Conservation (phyloP, 2,888 invertebrate species). For the Netelia melanura region DNA sequence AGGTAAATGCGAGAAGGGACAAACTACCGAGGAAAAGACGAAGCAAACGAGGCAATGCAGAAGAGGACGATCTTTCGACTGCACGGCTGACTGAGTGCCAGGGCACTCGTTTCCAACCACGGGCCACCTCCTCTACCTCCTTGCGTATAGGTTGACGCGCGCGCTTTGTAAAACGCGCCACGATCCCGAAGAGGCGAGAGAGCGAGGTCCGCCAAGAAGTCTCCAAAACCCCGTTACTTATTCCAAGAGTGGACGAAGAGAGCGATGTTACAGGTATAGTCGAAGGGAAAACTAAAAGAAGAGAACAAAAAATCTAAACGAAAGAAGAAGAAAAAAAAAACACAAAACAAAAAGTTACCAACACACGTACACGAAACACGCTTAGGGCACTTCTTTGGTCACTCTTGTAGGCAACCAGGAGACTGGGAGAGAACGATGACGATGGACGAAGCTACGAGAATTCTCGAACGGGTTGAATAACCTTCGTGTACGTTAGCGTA, state of each 20-base stretch:
- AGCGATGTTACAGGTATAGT: background rate
- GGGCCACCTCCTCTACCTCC: background rate
- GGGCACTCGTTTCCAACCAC: slow-evolving; percentile 41
- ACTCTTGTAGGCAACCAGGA: slow-evolving; percentile 28
- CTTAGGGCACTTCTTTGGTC: slow-evolving; percentile 42
- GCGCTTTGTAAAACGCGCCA: slow-evolving; percentile 33
- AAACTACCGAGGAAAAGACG: slow-evolving; percentile 46
- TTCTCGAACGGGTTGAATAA: slow-evolving; percentile 81
- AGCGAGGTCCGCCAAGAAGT: slow-evolving; percentile 34
- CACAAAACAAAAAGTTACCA: background rate
- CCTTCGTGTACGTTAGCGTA: slow-evolving; percentile 76
- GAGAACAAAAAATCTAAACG: background rate
- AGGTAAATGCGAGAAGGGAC: slow-evolving; percentile 21
- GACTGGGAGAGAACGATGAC: slow-evolving; percentile 47
- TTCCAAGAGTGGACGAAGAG: slow-evolving; percentile 20
- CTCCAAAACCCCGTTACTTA: slow-evolving; percentile 54
- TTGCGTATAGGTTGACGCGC: background rate
- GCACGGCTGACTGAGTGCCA: slow-evolving; percentile 83
- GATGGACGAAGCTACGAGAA: slow-evolving; percentile 59
- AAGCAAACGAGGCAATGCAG: slow-evolving; percentile 68
- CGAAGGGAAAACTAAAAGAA: background rate
- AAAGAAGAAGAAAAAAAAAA: background rate
- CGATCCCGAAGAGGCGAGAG: background rate
- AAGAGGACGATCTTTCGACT: slow-evolving; percentile 82
- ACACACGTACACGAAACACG: background rate